Percentiles rank a stretch among this genome's conserved stretches.
Conservation (phyloP, 2,888 invertebrate species). For the Poecilus cupreus region DNA sequence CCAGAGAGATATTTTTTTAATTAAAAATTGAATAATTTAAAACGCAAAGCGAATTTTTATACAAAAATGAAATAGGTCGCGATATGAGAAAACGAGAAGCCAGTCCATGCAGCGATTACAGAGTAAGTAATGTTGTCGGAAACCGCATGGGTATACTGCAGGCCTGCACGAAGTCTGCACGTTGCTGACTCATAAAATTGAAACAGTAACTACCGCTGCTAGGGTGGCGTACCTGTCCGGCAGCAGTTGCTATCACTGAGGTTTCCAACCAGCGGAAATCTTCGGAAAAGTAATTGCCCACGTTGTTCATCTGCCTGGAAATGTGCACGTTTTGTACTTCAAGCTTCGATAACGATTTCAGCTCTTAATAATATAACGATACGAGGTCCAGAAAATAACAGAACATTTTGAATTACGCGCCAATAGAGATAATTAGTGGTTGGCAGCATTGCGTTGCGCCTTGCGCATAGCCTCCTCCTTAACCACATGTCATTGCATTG, state of each 20-base stretch:
- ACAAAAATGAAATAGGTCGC: neutral
- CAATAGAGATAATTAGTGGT: no score
- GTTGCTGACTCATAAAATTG: neutral
- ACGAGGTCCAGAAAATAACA: no score
- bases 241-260: neutral
- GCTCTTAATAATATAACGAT: neutral
- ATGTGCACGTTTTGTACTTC: neutral
- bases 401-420: no score
- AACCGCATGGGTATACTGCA: neutral
- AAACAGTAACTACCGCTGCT: neutral
- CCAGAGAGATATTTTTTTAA: constrained; percentile 11
- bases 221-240: neutral
- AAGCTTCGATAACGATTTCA: neutral
- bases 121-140: neutral
- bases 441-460: no score
- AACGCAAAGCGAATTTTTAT: constrained; percentile 6
- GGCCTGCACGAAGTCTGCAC: neutral
- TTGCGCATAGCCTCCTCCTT: no score
- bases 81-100: neutral
- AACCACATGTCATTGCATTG: no score
- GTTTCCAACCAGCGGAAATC: neutral
- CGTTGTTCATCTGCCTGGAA: constrained; percentile 2
- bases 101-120: neutral
- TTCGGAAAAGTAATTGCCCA: constrained; percentile 7
- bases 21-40: constrained; percentile 33